Conservation (phyloP, 1,140 invertebrate species). For the Cepaea nemoralis region DNA sequence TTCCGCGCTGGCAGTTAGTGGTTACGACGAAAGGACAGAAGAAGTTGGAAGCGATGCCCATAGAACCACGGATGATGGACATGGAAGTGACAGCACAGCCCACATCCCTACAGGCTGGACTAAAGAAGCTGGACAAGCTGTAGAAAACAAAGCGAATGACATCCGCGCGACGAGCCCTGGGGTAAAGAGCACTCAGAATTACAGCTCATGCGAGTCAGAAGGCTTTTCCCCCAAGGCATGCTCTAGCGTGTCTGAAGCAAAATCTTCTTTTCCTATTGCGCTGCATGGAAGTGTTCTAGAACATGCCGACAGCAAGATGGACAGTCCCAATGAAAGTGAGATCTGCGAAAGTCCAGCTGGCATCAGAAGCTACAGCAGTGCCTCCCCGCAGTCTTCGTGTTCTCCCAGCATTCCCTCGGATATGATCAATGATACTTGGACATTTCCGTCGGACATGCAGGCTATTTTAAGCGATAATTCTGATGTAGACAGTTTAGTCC, state of each 20-base stretch:
- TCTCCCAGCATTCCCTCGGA: neutral
- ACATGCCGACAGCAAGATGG: neutral
- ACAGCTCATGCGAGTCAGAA: neutral
- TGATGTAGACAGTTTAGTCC: neutral
- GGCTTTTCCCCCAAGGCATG: neutral
- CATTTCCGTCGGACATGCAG: neutral
- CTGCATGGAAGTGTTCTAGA: no score
- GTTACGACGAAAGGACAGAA: neutral
- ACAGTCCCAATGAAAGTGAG: neutral
- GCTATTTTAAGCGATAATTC: conserved; percentile 14
- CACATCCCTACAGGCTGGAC: neutral
- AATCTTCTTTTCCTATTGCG: neutral
- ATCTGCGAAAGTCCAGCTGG: neutral
- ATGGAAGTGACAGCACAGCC: neutral
- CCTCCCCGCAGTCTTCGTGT: neutral
- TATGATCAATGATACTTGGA: neutral
- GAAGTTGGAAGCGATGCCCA: neutral
- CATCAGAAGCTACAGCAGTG: neutral
- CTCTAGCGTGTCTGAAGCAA: neutral
- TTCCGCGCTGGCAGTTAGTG: neutral
- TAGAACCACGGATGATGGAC: neutral
- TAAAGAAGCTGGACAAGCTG: neutral
- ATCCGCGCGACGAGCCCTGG: neutral
- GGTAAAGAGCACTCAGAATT: neutral
- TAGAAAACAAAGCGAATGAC: neutral